Evolutionary conservation across 2,797 vertebrate species (phyloP), one percentile per base, ranked within the genome.

Genomic region (Brachyalestes nurse): DNA sequence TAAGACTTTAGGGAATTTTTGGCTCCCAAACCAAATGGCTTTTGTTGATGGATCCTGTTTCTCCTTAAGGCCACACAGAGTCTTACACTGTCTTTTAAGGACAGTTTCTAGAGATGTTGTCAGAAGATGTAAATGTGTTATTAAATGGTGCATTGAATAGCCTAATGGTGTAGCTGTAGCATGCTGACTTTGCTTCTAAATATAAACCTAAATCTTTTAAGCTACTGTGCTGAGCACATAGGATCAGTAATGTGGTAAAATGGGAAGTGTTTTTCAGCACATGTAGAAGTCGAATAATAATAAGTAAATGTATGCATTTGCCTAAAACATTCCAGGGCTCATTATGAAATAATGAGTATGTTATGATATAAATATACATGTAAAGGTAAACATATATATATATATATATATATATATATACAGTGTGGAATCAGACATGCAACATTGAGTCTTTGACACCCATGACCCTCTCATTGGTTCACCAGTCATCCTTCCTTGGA

Each of bases 1-100:
- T 95, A 92, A 94, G 92, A 72, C 58, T 72, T 38, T 51, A 14
- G 8, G 6, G 5, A 40, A 13, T 25, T 13, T 47, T 65, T 57
- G 49, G 7, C 19, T 72, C 17, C 6, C n/a, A 17, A 72, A 57
- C 16, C 34, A 45, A 23, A 51, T 28, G 6, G 23, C 16, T 17
- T 55, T 10, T 55, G 49, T 38, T 8, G 34, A 55, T n/a, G 28
- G 38, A 66, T n/a, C 34, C 17, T 55, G 69, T 47, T 45, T 47
- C 19, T 61, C 45, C 25, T 10, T 40, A 57, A 71, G 34, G 14
- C 40, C 13, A 10, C 23, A 42, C 57, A 19, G 8, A 17, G 2
- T 34, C 8, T 14, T 70, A 25, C 6, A 28, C 14, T 70, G n/a
- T n/a, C n/a, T n/a, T n/a, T n/a, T n/a, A n/a, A n/a, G 12, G 17